Base-by-base conservation (phyloP, 2,888 invertebrate species). In the Eurois occulta region DNA sequence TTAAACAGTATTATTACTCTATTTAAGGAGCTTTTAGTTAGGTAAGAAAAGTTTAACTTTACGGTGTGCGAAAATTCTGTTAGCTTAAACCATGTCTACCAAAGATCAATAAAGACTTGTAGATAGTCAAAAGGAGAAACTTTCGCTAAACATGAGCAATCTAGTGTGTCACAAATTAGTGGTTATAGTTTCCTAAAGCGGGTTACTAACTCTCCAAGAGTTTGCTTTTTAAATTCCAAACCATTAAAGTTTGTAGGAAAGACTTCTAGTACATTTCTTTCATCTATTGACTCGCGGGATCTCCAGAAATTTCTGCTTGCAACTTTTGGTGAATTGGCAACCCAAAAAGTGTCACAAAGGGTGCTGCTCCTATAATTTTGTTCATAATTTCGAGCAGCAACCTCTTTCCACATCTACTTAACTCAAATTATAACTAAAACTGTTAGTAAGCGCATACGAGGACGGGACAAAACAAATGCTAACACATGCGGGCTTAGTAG, bases 381-480 rank as follows among this genome's bases (percentile, higher is more conserved):
- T 70, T 67, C 52, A 64, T 18, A 65, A 48, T 81, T 75, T 46
- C 4, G 68, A 48, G 2, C 80, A 77, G 84, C 73, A 72, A 72
- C 77, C 69, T 84, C 52, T 55, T 32, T 55, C 41, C 79, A 64
- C 80, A 73, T 62, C 72, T 67, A 85, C 32, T 77, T 77, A 80
- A 74, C 78, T 65, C 43, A 72, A 85, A 85, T 81, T 76, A 76
- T 64, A 74, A 76, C 75, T 78, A 78, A 86, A 86, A 72, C 77
- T 58, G 76, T 82, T 78, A 66, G 71, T 64, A 74, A 89, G 90
- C 89, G 88, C 91, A 88, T 86, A 90, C 91, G 91, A 87, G 89
- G 91, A 92, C 92, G 92, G 91, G 91, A 92, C 90, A 88, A 78
- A 88, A 88, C 86, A 85, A 86, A 88, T 82, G 74, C 87, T 87